Conservation (phyloP, 2,113 vertebrate genomes). For the Tetrax tetrax region DNA sequence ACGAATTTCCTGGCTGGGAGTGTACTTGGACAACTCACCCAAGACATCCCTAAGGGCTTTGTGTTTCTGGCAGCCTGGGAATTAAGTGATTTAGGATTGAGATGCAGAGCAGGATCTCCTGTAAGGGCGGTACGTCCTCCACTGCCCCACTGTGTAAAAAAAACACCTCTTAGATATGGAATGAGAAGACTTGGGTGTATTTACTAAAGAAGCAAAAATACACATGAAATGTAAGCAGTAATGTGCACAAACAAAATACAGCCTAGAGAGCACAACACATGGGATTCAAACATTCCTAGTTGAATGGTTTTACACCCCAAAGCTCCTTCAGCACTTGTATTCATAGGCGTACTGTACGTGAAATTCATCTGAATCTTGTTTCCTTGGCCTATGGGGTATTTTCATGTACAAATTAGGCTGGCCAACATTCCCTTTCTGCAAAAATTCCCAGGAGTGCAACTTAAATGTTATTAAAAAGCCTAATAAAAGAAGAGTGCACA, state of each 20-base stretch:
- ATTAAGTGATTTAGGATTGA: conserved; percentile 62
- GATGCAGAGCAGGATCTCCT: conserved; percentile 31
- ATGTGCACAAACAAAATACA: background rate
- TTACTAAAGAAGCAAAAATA: background rate
- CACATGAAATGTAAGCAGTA: background rate
- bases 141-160: background rate
- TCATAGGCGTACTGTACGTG: background rate
- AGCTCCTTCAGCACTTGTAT: conserved; percentile 23
- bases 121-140: background rate
- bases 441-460: conserved; percentile 78
- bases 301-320: conserved; percentile 28
- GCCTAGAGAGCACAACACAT: background rate
- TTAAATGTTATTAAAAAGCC: conserved; percentile 84
- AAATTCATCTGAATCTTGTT: conserved; percentile 82
- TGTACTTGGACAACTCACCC: conserved; percentile 56
- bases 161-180: background rate
- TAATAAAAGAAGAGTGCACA: conserved; percentile 82
- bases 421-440: conserved; percentile 77
- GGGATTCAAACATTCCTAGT: background rate
- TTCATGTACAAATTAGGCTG: conserved; percentile 83
- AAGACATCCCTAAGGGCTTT: conserved; percentile 55
- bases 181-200: background rate
- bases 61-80: conserved; percentile 63
- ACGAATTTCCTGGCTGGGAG: conserved; percentile 65
- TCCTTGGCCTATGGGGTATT: conserved; percentile 77